A percentile compares a stretch with the other conserved stretches of the same genome.
These are phyloP conservation scores for Colaptes auratus DNA, from an alignment of 2,113 vertebrate species.

Conservation along the genomic window DNA sequence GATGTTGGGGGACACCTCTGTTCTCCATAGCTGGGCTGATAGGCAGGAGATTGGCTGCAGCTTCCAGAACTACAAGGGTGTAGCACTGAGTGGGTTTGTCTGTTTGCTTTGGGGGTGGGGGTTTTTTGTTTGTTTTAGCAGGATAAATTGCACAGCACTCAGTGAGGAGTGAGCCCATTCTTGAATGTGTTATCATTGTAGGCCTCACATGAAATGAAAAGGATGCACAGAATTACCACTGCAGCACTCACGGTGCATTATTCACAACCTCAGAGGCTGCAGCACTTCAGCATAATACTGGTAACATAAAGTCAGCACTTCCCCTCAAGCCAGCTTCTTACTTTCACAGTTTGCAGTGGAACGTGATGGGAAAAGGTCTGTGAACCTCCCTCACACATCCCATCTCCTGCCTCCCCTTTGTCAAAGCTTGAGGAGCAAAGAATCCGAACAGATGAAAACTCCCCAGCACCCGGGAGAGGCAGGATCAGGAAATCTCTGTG, in stretches of 20 bases:
- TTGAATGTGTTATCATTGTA: slow-evolving; percentile 38
- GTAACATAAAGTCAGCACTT: slow-evolving; percentile 27
- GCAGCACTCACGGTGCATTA: slow-evolving; percentile 47
- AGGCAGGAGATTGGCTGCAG: neutral
- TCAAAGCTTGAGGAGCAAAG: neutral
- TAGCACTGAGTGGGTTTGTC: neutral
- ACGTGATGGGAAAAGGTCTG: neutral
- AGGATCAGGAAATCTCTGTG: neutral
- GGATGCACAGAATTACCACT: slow-evolving; percentile 17
- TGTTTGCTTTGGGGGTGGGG: neutral
- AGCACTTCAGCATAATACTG: slow-evolving; percentile 34
- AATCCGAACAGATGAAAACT: neutral
- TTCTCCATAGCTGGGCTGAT: neutral
- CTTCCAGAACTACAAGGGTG: neutral
- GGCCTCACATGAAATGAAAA: neutral
- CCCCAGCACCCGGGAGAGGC: neutral
- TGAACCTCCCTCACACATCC: neutral
- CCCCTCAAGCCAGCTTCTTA: slow-evolving; percentile 24
- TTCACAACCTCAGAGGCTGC: slow-evolving; percentile 46
- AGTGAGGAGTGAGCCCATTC: neutral
- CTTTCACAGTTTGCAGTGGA: neutral
- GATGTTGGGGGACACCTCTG: neutral
- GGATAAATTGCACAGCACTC: neutral
- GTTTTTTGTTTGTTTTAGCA: neutral
- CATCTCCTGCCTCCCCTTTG: neutral